phyloP scores from a whole-genome alignment of 1,140 invertebrate genomes.

The Araneus ventricosus region DNA sequence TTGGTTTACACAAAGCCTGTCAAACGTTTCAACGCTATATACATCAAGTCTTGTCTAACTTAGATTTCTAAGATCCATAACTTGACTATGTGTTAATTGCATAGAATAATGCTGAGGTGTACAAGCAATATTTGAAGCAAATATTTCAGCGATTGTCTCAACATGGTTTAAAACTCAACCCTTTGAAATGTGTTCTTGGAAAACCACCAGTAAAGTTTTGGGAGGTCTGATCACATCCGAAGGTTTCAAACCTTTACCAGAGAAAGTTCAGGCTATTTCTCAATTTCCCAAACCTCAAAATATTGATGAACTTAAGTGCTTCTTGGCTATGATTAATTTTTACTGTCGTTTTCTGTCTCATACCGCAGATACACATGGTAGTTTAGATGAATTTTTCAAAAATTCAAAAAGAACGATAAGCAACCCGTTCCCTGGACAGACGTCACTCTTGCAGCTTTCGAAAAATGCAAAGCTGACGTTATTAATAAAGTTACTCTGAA shows the following conservation, averaged over 20 bases:
- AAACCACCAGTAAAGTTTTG: constrained; percentile 76
- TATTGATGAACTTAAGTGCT: background rate
- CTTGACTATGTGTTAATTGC: constrained; percentile 79
- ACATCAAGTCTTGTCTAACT: constrained; percentile 78
- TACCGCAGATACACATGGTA: constrained; percentile 73
- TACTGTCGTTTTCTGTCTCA: constrained; percentile 75
- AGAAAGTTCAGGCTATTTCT: constrained; percentile 79
- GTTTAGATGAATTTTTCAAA: constrained; percentile 62
- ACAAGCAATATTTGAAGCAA: constrained; percentile 77
- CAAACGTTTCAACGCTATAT: background rate
- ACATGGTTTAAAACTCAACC: constrained; percentile 73
- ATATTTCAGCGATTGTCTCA: constrained; percentile 78
- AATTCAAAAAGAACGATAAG: background rate
- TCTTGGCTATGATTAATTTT: constrained; percentile 74
- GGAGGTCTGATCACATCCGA: constrained; percentile 78
- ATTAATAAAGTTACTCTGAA: background rate
- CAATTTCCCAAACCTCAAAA: constrained; percentile 52
- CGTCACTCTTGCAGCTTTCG: background rate
- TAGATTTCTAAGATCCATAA: constrained; percentile 78
- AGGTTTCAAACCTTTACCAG: constrained; percentile 77
- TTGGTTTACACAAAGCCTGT: constrained; percentile 59
- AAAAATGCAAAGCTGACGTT: background rate
- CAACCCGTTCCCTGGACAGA: background rate
- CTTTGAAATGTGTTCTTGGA: constrained; percentile 42
- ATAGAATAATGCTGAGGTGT: constrained; percentile 76